phyloP scores from a whole-genome alignment of 2,113 vertebrate genomes.

The Pituophis catenifer region DNA sequence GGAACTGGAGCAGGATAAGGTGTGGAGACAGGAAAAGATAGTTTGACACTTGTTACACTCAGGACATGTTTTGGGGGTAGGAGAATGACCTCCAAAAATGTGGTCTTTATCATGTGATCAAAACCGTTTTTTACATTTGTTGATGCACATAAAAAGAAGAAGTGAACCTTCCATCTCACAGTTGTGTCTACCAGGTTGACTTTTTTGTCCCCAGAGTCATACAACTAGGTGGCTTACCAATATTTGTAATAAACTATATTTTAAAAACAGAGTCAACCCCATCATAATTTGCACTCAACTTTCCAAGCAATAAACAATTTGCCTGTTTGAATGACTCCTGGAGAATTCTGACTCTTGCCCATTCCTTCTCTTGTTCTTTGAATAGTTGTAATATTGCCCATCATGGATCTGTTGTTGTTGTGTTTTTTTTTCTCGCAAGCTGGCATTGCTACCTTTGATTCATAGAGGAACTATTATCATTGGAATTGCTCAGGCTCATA shows the following conservation, averaged over 20 bases:
- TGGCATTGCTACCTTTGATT: not conserved
- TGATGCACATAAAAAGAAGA: not conserved
- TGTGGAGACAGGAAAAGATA: not conserved
- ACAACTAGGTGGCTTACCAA: not conserved
- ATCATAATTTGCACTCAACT: not conserved
- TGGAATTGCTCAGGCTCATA: slow-evolving; percentile 25
- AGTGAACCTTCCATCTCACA: not conserved
- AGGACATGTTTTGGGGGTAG: not conserved
- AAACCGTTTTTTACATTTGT: not conserved
- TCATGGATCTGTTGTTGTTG: not conserved
- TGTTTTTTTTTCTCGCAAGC: not conserved
- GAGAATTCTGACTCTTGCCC: not conserved
- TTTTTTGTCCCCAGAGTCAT: not conserved
- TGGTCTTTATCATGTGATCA: not conserved
- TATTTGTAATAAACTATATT: not conserved
- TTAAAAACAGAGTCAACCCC: not conserved
- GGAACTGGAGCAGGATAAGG: not conserved
- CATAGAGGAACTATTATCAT: not conserved
- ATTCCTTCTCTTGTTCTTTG: not conserved
- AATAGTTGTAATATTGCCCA: not conserved
- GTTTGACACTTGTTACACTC: not conserved
- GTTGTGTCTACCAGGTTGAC: not conserved
- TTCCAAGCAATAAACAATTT: not conserved
- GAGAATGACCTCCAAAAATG: not conserved
- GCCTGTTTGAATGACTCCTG: not conserved